These are phyloP conservation scores for Merodon equestris DNA, from an alignment of 2,888 invertebrate species.

Conservation along the genomic window DNA sequence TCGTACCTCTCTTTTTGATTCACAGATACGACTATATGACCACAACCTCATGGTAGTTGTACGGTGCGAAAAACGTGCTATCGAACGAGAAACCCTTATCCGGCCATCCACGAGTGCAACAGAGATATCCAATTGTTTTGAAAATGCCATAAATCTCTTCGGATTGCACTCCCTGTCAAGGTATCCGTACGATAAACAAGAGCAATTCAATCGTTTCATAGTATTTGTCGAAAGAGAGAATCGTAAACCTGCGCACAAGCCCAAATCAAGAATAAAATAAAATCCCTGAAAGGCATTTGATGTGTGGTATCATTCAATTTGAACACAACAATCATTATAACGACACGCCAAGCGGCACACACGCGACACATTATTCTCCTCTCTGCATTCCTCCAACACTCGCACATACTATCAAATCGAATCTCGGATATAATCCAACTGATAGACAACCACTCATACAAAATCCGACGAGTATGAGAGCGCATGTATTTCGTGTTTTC, in stretches of 20 bases:
- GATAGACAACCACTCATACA: not conserved
- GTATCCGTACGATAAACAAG: conserved; percentile 9
- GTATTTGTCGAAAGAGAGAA: conserved; percentile 46
- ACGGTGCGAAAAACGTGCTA: conserved; percentile 55
- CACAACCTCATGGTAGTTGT: not conserved
- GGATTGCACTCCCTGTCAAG: conserved; percentile 26
- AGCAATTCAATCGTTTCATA: not conserved
- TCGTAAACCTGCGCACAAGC: conserved; percentile 35
- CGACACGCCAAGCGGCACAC: conserved; percentile 23
- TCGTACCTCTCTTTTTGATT: not conserved
- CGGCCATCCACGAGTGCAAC: not conserved
- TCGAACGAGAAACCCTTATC: conserved; percentile 25
- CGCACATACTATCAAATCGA: not conserved
- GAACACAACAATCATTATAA: conserved; percentile 61
- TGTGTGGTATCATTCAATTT: conserved; percentile 65
- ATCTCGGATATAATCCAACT: conserved; percentile 1
- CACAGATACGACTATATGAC: conserved; percentile 42
- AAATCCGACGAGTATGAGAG: not conserved
- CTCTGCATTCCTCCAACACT: conserved; percentile 22
- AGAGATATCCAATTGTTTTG: conserved; percentile 69
- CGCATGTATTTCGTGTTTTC: not conserved
- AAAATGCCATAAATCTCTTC: conserved; percentile 71
- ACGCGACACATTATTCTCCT: conserved; percentile 14
- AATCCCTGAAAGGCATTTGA: conserved; percentile 62
- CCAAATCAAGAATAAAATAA: conserved; percentile 39